A percentile compares a stretch with the other conserved stretches of the same genome.
Conservation (phyloP, 2,113 vertebrate species). For the Ochotona princeps region DNA sequence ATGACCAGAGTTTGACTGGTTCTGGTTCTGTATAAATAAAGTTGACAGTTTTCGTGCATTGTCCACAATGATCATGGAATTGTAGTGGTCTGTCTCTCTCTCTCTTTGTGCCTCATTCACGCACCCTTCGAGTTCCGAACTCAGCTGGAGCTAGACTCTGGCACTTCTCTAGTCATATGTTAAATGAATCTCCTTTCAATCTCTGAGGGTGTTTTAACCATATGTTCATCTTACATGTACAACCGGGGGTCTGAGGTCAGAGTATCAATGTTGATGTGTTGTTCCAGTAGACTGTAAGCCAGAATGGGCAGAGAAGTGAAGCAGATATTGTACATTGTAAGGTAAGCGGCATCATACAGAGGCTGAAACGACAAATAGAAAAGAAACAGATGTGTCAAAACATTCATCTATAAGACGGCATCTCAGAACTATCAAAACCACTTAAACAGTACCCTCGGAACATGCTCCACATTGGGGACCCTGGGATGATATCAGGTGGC, state of each 20-base stretch:
- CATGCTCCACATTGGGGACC: no score
- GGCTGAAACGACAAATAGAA: slow-evolving; percentile 86
- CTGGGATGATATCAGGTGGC: no score
- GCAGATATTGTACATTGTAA: slow-evolving; percentile 99
- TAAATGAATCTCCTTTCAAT: slow-evolving; percentile 27
- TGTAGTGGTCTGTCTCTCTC: no score
- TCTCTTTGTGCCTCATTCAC: no score
- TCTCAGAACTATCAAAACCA: no score
- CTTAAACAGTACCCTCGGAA: no score
- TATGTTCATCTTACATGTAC: slow-evolving; percentile 87
- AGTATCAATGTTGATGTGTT: slow-evolving; percentile 93
- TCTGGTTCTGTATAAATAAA: no score
- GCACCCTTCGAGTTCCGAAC: no score
- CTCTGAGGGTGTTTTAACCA: background rate
- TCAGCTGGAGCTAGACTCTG: no score
- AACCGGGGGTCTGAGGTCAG: slow-evolving; percentile 88
- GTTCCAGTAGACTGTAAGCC: slow-evolving; percentile 97
- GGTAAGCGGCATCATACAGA: slow-evolving; percentile 97
- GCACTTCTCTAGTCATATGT: background rate
- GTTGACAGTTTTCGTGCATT: no score
- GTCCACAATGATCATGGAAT: no score
- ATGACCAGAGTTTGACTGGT: no score
- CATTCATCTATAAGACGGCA: background rate
- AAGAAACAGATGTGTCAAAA: background rate
- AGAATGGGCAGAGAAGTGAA: slow-evolving; percentile 99